Evolutionary conservation across 2,888 invertebrate genomes (phyloP), one percentile per base, ranked within the genome.

Genomic region (Chrysotoxum bicinctum): DNA sequence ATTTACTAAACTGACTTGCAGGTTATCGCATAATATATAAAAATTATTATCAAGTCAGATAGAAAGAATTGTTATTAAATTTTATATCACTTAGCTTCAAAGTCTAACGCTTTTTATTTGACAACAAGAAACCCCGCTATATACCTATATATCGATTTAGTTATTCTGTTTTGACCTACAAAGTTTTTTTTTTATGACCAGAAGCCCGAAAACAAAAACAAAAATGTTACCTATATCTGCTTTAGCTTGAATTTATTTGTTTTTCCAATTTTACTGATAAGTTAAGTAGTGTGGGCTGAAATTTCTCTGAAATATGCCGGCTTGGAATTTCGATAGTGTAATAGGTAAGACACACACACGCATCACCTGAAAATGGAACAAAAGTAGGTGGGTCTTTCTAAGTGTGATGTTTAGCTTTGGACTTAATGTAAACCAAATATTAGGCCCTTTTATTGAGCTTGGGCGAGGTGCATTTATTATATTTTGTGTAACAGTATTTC

Each of bases 241-340:
- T 35, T 50, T 32, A 32, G 64, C 64, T 48, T 32, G 21, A 10
- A 37, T 50, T 66, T 66, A 66, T 66, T 66, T 66, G 23, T 66
- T 66, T 50, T 66, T 23, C 50, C 50, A 50, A 50, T 50, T 64
- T 50, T 35, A 66, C 45, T 66, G 66, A 66, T 66, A 66, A 66
- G 50, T 50, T 66, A 32, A 32, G 21, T 37, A 50, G 66, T 66
- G 66, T 66, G 66, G 66, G 66, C 3, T 50, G 66, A 35, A 66
- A 66, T 48, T 50, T 66, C 66, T 66, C 50, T 66, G 66, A 66
- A 66, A 66, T 66, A 50, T 50, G 50, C 66, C 66, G 66, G 50
- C 48, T 50, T 58, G n/a, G 30, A 16, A 26, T 43, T 37, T 35
- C 0, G 35, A 58, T 58, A n/a, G 58, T 62, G 62, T 54, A n/a